Conservation (phyloP, 2,888 invertebrate genomes). For the Pachymerium ferrugineum region DNA sequence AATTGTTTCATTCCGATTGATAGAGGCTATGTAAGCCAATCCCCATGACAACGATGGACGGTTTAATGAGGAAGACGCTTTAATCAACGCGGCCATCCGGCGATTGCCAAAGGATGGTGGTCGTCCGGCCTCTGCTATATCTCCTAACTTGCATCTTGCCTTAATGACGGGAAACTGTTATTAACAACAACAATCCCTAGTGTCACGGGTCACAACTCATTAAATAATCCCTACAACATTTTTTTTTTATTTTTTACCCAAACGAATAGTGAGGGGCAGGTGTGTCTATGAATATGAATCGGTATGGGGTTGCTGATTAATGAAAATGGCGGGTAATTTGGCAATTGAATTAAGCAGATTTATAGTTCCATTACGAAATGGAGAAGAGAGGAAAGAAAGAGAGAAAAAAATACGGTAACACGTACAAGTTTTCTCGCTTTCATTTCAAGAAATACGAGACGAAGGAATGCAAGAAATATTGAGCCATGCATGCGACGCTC, state of each 20-base stretch:
- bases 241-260: not conserved
- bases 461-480: not conserved
- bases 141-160: not conserved
- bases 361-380: conserved; percentile 35
- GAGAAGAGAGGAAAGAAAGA: conserved; percentile 4
- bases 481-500: conserved; percentile 21
- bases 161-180: not conserved
- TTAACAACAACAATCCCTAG: not conserved
- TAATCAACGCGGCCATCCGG: conserved; percentile 2
- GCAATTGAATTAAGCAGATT: conserved; percentile 35
- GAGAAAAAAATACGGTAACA: not conserved
- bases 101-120: conserved; percentile 2
- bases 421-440: conserved; percentile 9
- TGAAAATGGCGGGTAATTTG: conserved; percentile 34
- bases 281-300: conserved; percentile 31
- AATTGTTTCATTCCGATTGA: no score
- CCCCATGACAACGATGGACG: conserved; percentile 13
- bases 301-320: conserved; percentile 30
- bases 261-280: conserved; percentile 1
- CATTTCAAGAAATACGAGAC: conserved; percentile 1
- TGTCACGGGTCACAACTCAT: not conserved
- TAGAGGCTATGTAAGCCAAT: not conserved
- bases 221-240: no score
- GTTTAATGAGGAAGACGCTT: conserved; percentile 11
- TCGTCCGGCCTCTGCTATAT: conserved; percentile 4